A percentile compares a stretch with the other conserved stretches of the same genome.
These are phyloP conservation scores for Percopsis transmontana DNA, from an alignment of 2,113 vertebrate species.

Conservation along the genomic window DNA sequence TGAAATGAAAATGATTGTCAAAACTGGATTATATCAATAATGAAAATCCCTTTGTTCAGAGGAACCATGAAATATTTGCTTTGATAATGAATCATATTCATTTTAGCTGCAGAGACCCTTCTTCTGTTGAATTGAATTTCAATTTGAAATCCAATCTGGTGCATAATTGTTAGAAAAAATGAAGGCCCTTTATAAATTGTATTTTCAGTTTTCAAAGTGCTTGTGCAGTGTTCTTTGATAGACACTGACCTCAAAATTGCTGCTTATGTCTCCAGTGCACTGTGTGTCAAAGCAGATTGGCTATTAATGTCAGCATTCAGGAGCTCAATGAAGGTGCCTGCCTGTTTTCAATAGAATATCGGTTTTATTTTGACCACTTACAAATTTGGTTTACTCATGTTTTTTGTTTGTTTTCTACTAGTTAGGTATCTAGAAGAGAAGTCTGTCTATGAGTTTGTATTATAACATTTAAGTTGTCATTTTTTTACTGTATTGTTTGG, in stretches of 20 bases:
- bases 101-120: conserved; percentile 31
- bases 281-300: neutral
- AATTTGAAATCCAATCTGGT: conserved; percentile 54
- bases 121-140: conserved; percentile 50
- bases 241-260: conserved; percentile 22
- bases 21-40: conserved; percentile 50
- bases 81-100: conserved; percentile 51
- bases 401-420: neutral
- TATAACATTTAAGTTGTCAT: no score
- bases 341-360: no score
- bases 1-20: conserved; percentile 39
- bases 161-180: conserved; percentile 45
- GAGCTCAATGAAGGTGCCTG: no score
- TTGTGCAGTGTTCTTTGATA: conserved; percentile 30
- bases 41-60: conserved; percentile 45
- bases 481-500: neutral
- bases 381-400: no score
- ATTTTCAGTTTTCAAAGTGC: conserved; percentile 38
- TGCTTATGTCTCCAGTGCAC: neutral
- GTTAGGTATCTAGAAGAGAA: neutral
- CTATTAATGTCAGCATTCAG: no score
- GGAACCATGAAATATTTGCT: conserved; percentile 61
- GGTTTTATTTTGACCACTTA: no score
- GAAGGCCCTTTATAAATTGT: conserved; percentile 33
- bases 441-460: no score